phyloP scores from a whole-genome alignment of 1,140 invertebrate genomes.

The Dendroctonus ponderosae region DNA sequence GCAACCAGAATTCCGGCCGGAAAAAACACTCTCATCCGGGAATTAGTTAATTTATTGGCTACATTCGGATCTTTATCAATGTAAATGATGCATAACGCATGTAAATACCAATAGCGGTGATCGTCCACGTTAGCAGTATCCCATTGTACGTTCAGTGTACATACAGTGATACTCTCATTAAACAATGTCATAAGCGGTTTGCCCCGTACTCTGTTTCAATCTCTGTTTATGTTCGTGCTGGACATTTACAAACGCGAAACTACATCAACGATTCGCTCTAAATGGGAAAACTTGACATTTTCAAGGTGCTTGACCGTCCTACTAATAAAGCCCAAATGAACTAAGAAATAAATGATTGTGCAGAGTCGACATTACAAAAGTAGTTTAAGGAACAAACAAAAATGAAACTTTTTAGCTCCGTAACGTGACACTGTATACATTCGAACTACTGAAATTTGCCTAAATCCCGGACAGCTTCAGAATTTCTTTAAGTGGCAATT shows the following conservation, averaged over 20 bases:
- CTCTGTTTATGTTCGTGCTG: conserved; percentile 20
- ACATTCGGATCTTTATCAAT: conserved; percentile 7
- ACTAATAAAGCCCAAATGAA: no score
- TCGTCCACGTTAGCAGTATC: conserved; percentile 8
- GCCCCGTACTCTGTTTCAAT: conserved; percentile 8
- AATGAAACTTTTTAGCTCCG: no score
- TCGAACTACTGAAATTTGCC: neutral
- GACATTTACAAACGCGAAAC: conserved; percentile 12
- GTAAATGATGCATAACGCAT: conserved; percentile 20
- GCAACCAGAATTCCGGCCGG: no score
- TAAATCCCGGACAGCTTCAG: neutral
- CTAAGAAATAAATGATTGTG: no score
- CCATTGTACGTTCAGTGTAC: conserved; percentile 3
- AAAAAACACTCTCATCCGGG: no score
- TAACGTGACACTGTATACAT: neutral
- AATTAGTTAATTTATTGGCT: no score
- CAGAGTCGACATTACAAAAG: no score
- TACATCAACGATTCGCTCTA: conserved; percentile 1
- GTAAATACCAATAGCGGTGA: conserved; percentile 22
- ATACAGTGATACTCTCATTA: conserved; percentile 19
- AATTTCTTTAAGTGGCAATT: conserved; percentile 11
- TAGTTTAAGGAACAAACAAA: no score
- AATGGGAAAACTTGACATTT: no score
- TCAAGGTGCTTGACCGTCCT: no score
- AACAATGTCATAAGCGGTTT: conserved; percentile 29